Conservation (phyloP, 2,888 invertebrate species). For the Ophioninae sp. region DNA sequence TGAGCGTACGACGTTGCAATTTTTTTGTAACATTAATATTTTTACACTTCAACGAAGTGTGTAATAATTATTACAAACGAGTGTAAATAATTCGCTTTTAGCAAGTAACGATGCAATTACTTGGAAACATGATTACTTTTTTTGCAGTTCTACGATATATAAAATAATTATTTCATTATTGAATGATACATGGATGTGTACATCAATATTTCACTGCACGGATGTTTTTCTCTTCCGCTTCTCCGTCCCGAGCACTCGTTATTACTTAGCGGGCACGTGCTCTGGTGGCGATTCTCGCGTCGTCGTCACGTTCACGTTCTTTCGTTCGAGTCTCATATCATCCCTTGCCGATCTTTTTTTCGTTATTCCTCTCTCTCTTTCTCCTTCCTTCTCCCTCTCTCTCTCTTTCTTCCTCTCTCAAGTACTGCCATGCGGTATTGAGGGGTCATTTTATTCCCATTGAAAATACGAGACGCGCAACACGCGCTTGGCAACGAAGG, state of each 20-base stretch:
- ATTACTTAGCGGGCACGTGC: conserved; percentile 61
- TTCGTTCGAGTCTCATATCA: conserved; percentile 48
- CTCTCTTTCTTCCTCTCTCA: conserved; percentile 27
- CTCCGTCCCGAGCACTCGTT: conserved; percentile 37
- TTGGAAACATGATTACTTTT: no score
- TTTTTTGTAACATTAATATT: not conserved
- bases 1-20: not conserved
- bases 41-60: not conserved
- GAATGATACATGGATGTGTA: not conserved
- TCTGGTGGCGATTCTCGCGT: conserved; percentile 48
- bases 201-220: not conserved
- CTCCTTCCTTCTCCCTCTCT: no score
- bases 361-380: not conserved
- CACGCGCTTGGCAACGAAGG: conserved; percentile 39
- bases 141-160: no score
- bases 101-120: no score
- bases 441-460: conserved; percentile 70
- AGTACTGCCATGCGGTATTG: conserved; percentile 61
- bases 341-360: conserved; percentile 48
- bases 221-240: conserved; percentile 32
- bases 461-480: conserved; percentile 62
- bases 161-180: not conserved
- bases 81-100: no score
- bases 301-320: conserved; percentile 60
- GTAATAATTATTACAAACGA: no score